Evolutionary conservation across 2,797 vertebrate genomes (phyloP).

Genomic region (Cyprinodon diabolis): DNA sequence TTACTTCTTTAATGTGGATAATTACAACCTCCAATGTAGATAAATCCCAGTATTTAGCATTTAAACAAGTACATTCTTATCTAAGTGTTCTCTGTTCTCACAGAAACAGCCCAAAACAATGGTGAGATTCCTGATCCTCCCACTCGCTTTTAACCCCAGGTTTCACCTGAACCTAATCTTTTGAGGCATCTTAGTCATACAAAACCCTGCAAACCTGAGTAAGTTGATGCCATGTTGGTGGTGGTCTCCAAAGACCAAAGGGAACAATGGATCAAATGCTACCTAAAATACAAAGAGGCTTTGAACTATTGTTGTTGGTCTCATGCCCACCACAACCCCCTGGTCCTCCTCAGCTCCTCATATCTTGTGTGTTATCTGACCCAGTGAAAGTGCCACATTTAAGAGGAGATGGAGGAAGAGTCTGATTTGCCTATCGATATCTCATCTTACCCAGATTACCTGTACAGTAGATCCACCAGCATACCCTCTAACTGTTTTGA

Average conservation of each 20-base stretch:
- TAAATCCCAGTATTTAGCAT: slow-evolving; percentile 27
- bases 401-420: slow-evolving; percentile 30
- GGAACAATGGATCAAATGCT: slow-evolving; percentile 83
- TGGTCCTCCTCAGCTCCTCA: slow-evolving; percentile 50
- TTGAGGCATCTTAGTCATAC: slow-evolving; percentile 62
- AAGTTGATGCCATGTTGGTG: slow-evolving; percentile 80
- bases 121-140: slow-evolving; percentile 38
- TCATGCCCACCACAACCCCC: slow-evolving; percentile 54
- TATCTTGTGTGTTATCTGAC: slow-evolving; percentile 31
- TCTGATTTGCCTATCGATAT: slow-evolving; percentile 44
- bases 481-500: slow-evolving; percentile 40
- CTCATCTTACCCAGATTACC: slow-evolving; percentile 54
- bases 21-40: slow-evolving; percentile 32
- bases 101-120: slow-evolving; percentile 38
- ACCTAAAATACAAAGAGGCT: slow-evolving; percentile 61
- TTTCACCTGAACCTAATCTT: slow-evolving; percentile 77
- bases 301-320: slow-evolving; percentile 79
- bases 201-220: slow-evolving; percentile 70
- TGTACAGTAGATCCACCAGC: slow-evolving; percentile 28
- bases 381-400: slow-evolving; percentile 63
- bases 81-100: slow-evolving; percentile 15
- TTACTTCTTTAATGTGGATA: slow-evolving; percentile 2
- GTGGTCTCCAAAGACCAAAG: slow-evolving; percentile 74
- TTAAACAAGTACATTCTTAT: slow-evolving; percentile 24
- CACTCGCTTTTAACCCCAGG: slow-evolving; percentile 35